Evolutionary conservation across 2,888 invertebrate genomes (phyloP), one percentile per base, ranked within the genome.

Genomic region (Erynnis tages): DNA sequence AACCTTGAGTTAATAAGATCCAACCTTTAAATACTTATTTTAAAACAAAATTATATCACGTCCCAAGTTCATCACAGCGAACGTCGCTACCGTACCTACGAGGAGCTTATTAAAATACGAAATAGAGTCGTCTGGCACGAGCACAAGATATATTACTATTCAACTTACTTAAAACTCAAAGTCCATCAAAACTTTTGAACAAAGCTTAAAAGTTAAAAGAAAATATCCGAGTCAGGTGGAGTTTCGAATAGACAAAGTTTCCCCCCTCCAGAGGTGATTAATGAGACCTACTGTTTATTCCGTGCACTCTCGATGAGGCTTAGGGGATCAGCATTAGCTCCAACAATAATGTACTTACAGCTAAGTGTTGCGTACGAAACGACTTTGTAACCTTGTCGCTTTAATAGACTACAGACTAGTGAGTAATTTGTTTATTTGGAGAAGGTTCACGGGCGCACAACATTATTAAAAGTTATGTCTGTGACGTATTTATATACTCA

Each of bases 191-290:
- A 85, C 78, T 87, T 85, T 73, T 70, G 78, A 84, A 82, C 79
- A 80, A 82, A 83, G 86, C 87, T 89, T 87, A 87, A 84, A 88
- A 88, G 88, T 88, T 88, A 88, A 85, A 85, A 85, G 86, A 87
- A 87, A 87, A 85, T 84, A 84, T 79, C 80, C 80, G 69, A 85
- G 83, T 85, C 86, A 85, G 88, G 85, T 87, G 78, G 78, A 83
- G 82, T 78, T 74, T 69, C 76, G 80, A 81, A 84, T 82, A 84
- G 84, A 80, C 78, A 76, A 86, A 87, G 84, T 87, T 86, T 78
- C 65, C 65, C 62, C 61, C 61, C 67, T 57, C 62, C 57, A 60
- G 43, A 35, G 61, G 84, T 87, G 86, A 87, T 86, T 87, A 86
- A 87, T 86, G 87, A 83, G 79, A 67, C 71, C 74, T 65, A 60